Conservation (phyloP, 2,113 vertebrate genomes). For the Bos indicus region DNA sequence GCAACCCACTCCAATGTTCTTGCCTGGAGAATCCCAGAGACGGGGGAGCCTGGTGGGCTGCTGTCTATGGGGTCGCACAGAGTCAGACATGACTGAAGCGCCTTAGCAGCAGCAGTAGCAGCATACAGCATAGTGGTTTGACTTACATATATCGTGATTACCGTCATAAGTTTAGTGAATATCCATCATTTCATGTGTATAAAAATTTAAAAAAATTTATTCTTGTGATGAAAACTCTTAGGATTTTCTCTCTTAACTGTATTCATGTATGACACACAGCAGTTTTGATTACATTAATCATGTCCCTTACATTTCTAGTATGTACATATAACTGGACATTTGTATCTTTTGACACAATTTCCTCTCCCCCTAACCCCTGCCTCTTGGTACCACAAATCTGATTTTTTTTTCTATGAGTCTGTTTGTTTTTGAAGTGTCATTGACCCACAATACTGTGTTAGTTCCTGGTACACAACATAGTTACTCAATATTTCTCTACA, state of each 20-base stretch:
- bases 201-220: background rate
- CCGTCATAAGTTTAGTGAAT: background rate
- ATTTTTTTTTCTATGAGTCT: background rate
- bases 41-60: background rate
- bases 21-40: background rate
- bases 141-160: background rate
- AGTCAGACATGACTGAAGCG: accelerated
- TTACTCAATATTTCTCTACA: background rate
- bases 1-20: background rate
- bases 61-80: accelerated
- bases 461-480: background rate
- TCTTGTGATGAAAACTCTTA: background rate
- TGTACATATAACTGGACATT: background rate
- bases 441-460: background rate
- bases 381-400: background rate
- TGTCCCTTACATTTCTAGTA: background rate
- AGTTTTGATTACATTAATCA: background rate
- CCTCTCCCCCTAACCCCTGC: background rate
- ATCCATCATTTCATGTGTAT: background rate
- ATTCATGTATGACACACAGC: background rate
- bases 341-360: background rate
- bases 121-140: background rate
- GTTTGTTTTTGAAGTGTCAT: background rate
- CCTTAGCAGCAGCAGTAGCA: background rate
- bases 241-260: background rate